phyloP scores from a whole-genome alignment of 2,888 invertebrate genomes.

The Melanostoma scalare region DNA sequence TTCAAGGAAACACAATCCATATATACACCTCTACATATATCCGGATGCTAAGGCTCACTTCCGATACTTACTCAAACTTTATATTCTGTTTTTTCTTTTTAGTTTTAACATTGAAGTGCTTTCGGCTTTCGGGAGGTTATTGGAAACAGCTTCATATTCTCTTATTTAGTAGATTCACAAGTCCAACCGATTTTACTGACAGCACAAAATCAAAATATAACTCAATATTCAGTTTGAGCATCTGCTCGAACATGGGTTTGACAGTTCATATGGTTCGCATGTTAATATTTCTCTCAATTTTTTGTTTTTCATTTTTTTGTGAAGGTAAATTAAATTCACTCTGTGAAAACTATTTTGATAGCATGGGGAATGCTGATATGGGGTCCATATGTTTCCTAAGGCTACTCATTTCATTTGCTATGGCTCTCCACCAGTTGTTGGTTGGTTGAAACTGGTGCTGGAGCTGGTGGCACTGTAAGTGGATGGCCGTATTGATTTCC shows the following conservation, averaged over 20 bases:
- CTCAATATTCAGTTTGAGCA: conserved; percentile 16
- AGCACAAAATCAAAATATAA: conserved; percentile 17
- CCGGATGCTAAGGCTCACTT: too few species aligned
- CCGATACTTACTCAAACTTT: background rate
- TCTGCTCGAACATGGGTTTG: conserved; percentile 44
- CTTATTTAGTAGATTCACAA: conserved; percentile 3
- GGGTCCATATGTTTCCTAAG: background rate
- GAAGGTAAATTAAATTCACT: background rate
- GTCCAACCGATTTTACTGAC: conserved; percentile 32
- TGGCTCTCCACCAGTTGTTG: background rate
- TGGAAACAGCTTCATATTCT: background rate
- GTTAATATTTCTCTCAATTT: background rate
- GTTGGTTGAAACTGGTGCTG: background rate
- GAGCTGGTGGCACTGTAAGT: too few species aligned
- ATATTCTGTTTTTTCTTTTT: background rate
- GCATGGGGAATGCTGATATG: background rate
- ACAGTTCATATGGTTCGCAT: conserved; percentile 40
- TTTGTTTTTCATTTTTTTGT: background rate
- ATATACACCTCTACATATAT: too few species aligned
- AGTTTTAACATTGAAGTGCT: conserved; percentile 18
- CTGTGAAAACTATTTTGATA: conserved; percentile 6
- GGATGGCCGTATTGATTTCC: conserved; percentile 3
- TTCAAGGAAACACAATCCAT: background rate
- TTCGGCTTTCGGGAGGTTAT: conserved; percentile 25
- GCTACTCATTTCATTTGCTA: conserved; percentile 1